Evolutionary conservation across 1,140 invertebrate species (phyloP).

Genomic region (Drosophila pseudoobscura): DNA sequence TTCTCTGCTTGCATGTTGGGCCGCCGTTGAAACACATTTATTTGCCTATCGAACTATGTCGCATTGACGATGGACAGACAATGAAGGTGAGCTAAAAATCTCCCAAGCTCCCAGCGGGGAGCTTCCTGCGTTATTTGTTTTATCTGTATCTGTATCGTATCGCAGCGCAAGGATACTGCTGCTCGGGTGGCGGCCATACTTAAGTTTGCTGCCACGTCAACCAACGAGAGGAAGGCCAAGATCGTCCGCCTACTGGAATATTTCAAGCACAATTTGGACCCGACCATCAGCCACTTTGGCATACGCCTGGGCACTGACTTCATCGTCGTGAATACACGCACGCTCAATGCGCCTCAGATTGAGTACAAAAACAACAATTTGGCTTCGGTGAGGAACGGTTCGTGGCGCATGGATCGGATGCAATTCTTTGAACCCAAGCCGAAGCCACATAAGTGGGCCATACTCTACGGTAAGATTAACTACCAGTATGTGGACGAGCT

Average conservation of each 20-base stretch:
- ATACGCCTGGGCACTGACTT: conserved; percentile 85
- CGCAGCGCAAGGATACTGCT: conserved; percentile 83
- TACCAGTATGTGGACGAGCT: no score
- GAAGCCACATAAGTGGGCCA: not conserved
- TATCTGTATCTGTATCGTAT: no score
- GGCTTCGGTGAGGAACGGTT: conserved; percentile 31
- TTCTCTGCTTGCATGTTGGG: conserved; percentile 87
- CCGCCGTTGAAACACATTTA: conserved; percentile 84
- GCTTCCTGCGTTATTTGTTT: not conserved
- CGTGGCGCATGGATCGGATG: conserved; percentile 55
- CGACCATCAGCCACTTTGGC: conserved; percentile 85
- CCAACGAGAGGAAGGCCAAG: conserved; percentile 85
- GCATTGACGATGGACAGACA: conserved; percentile 86
- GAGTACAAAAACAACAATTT: conserved; percentile 79
- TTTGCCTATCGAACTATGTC: conserved; percentile 87
- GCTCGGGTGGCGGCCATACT: conserved; percentile 88
- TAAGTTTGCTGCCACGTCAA: conserved; percentile 86
- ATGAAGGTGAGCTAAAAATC: conserved; percentile 59
- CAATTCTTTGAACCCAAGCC: conserved; percentile 34
- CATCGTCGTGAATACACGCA: conserved; percentile 85
- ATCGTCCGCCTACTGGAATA: conserved; percentile 86
- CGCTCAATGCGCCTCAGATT: conserved; percentile 85
- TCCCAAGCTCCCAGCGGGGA: no score
- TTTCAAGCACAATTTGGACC: conserved; percentile 84
- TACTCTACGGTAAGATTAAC: no score